These are phyloP conservation scores for Peromyscus eremicus DNA, from an alignment of 2,797 vertebrate species.

Conservation along the genomic window DNA sequence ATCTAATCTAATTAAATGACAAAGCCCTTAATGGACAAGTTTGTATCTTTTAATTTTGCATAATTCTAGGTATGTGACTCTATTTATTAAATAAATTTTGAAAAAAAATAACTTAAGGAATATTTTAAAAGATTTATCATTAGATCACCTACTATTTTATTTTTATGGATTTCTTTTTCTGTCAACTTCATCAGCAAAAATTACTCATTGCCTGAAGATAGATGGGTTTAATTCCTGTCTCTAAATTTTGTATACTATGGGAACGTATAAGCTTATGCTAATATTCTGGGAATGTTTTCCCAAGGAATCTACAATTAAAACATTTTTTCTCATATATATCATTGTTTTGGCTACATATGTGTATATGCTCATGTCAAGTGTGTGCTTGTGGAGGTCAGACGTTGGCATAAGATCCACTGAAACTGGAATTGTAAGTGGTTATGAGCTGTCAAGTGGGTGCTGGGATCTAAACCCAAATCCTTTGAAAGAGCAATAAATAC, in stretches of 20 bases:
- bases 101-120: neutral
- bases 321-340: neutral
- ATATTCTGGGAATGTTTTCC: neutral
- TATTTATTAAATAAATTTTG: neutral
- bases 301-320: neutral
- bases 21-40: neutral
- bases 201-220: neutral
- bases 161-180: neutral
- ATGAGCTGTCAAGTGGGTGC: neutral
- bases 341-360: neutral
- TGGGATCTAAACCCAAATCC: neutral
- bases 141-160: neutral
- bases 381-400: neutral
- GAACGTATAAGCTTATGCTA: neutral
- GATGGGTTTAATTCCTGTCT: neutral
- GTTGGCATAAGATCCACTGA: neutral
- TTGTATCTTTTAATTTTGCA: neutral
- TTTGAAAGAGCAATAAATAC: neutral
- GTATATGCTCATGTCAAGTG: neutral
- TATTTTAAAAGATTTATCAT: neutral
- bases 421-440: neutral
- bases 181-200: neutral
- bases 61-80: neutral
- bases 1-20: conserved; percentile 31
- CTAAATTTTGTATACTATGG: neutral